Percentiles rank a stretch among this genome's conserved stretches.
phyloP scores from a whole-genome alignment of 2,888 invertebrate species.

The Bellardia pandia region DNA sequence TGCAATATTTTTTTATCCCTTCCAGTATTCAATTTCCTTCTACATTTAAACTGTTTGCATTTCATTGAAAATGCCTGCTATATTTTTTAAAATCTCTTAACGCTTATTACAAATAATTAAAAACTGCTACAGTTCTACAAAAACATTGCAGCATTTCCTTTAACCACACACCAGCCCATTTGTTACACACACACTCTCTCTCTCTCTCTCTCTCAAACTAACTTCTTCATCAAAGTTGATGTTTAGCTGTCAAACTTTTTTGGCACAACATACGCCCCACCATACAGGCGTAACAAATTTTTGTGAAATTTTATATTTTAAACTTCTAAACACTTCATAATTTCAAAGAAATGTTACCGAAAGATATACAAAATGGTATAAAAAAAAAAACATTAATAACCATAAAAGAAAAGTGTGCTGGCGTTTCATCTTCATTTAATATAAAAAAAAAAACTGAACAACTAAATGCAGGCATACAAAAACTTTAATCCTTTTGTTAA shows the following conservation, averaged over 20 bases:
- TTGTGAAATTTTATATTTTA: slow-evolving; percentile 62
- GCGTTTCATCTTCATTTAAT: slow-evolving; percentile 67
- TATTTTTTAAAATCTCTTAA: slow-evolving; percentile 38
- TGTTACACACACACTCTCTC: slow-evolving; percentile 31
- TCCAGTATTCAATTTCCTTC: slow-evolving; percentile 21
- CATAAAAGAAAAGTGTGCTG: slow-evolving; percentile 71
- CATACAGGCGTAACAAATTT: slow-evolving; percentile 72
- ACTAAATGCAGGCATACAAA: slow-evolving; percentile 58
- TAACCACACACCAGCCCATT: slow-evolving; percentile 53
- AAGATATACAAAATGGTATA: neutral
- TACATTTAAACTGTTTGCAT: neutral
- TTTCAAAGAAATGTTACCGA: slow-evolving; percentile 34
- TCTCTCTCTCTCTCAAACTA: neutral
- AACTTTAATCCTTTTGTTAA: slow-evolving; percentile 71
- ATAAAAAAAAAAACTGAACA: slow-evolving; percentile 35
- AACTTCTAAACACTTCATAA: slow-evolving; percentile 50
- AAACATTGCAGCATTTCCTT: slow-evolving; percentile 37
- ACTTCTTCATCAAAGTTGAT: slow-evolving; percentile 66
- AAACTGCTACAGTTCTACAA: slow-evolving; percentile 40
- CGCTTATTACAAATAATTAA: slow-evolving; percentile 65
- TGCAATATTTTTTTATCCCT: neutral
- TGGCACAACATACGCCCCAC: slow-evolving; percentile 71
- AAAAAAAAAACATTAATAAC: slow-evolving; percentile 56
- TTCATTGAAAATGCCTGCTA: neutral
- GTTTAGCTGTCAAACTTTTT: slow-evolving; percentile 70